These are phyloP conservation scores for Pyrocephalus nanus DNA, from an alignment of 2,797 vertebrate genomes.

Conservation along the genomic window DNA sequence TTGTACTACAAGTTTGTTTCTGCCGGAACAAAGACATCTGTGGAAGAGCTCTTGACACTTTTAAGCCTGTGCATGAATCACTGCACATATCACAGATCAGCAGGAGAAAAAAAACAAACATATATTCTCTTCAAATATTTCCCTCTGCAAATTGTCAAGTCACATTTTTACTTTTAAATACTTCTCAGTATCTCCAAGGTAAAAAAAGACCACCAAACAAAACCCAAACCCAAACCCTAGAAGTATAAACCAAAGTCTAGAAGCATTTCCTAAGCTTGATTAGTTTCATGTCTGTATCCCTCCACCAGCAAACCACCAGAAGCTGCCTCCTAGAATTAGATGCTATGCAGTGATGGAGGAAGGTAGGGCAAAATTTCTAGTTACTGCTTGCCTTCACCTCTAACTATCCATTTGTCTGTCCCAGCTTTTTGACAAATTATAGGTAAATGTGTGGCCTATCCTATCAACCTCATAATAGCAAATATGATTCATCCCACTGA, in stretches of 20 bases:
- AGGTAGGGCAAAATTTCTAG: background rate
- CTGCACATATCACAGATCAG: background rate
- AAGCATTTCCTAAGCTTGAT: background rate
- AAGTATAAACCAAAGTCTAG: background rate
- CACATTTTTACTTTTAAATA: background rate
- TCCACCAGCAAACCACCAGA: background rate
- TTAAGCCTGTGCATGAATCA: background rate
- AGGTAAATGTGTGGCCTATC: background rate
- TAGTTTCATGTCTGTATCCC: background rate
- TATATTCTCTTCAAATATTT: background rate
- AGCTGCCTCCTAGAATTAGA: background rate
- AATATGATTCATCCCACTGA: background rate
- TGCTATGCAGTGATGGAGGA: background rate
- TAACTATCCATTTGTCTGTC: background rate
- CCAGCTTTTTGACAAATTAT: slow-evolving; percentile 17
- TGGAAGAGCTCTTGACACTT: background rate
- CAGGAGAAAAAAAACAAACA: background rate
- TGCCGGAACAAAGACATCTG: background rate
- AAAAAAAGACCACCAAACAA: no score
- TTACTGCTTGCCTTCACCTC: background rate
- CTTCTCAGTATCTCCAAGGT: background rate
- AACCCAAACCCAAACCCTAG: background rate
- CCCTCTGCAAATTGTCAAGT: background rate
- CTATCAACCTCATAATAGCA: background rate
- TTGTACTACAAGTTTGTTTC: background rate